These are phyloP conservation scores for Listrodromus nycthemerus DNA, from an alignment of 2,888 invertebrate species.

Conservation along the genomic window DNA sequence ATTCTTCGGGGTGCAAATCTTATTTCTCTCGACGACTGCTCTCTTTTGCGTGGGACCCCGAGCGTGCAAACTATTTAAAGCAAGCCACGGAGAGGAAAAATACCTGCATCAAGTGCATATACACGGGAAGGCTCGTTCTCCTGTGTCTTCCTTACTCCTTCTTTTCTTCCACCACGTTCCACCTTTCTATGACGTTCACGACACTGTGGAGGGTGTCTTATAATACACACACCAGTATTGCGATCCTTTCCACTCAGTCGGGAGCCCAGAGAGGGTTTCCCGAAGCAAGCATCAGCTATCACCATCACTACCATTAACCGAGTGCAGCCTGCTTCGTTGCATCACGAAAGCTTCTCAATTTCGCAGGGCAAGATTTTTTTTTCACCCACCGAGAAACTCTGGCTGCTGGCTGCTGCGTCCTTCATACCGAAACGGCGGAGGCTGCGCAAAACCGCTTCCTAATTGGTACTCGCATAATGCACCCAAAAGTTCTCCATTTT, in stretches of 20 bases:
- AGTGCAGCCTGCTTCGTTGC: constrained; percentile 17
- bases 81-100: constrained; percentile 5
- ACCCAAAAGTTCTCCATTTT: constrained; percentile 55
- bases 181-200: constrained; percentile 41
- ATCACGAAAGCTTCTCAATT: constrained; percentile 60
- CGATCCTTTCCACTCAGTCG: constrained; percentile 41
- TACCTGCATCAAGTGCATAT: constrained; percentile 35
- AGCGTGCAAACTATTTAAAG: constrained; percentile 49
- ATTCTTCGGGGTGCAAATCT: constrained; percentile 66
- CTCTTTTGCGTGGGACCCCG: constrained; percentile 28
- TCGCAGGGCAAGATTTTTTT: constrained; percentile 31
- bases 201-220: constrained; percentile 36
- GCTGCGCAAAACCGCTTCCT: constrained; percentile 51
- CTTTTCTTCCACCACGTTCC: constrained; percentile 18
- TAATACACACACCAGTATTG: constrained; percentile 24
- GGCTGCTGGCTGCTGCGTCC: constrained; percentile 14
- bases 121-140: constrained; percentile 31
- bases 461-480: constrained; percentile 65
- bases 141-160: constrained; percentile 30
- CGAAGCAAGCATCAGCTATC: constrained; percentile 36
- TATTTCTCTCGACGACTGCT: constrained; percentile 60
- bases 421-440: constrained; percentile 27
- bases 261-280: constrained; percentile 18
- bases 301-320: constrained; percentile 12
- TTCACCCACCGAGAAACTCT: constrained; percentile 4